Percentiles rank a stretch among this genome's conserved stretches.
These are phyloP conservation scores for Heliconius congener DNA, from an alignment of 1,140 invertebrate species.

Conservation along the genomic window DNA sequence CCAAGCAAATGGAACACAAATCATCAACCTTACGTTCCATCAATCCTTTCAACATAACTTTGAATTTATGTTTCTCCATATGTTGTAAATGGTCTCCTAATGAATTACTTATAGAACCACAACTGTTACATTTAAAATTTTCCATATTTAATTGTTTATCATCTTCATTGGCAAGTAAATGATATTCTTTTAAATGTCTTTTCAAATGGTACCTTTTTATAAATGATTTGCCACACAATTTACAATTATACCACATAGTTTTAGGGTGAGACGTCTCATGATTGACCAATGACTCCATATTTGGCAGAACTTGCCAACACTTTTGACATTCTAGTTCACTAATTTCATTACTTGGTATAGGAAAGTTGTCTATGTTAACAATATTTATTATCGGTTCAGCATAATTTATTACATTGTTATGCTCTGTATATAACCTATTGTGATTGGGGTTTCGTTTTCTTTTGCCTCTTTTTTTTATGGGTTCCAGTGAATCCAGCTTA, in stretches of 20 bases:
- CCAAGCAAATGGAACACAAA: slow-evolving; percentile 64
- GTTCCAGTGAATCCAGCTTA: slow-evolving; percentile 65
- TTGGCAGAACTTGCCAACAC: slow-evolving; percentile 66
- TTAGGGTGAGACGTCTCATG: slow-evolving; percentile 69
- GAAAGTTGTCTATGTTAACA: slow-evolving; percentile 47
- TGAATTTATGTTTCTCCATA: slow-evolving; percentile 75
- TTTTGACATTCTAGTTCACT: slow-evolving; percentile 64
- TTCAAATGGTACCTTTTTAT: slow-evolving; percentile 54
- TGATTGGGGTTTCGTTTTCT: slow-evolving; percentile 63
- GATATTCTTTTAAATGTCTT: slow-evolving; percentile 52
- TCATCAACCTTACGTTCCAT: slow-evolving; percentile 56
- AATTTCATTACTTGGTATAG: slow-evolving; percentile 37
- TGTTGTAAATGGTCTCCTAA: slow-evolving; percentile 61
- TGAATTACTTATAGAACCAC: slow-evolving; percentile 48
- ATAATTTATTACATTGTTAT: slow-evolving; percentile 65
- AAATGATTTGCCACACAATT: slow-evolving; percentile 69
- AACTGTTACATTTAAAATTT: slow-evolving; percentile 53
- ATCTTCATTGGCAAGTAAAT: slow-evolving; percentile 27
- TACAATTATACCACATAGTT: slow-evolving; percentile 69
- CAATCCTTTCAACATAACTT: slow-evolving; percentile 55
- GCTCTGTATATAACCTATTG: slow-evolving; percentile 58
- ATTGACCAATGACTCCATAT: slow-evolving; percentile 55
- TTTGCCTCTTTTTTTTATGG: slow-evolving; percentile 59
- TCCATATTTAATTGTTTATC: slow-evolving; percentile 1
- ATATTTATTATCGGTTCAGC: slow-evolving; percentile 68